Evolutionary conservation across 2,113 vertebrate species (phyloP), one percentile per base, ranked within the genome.

Genomic region (Bos taurus): DNA sequence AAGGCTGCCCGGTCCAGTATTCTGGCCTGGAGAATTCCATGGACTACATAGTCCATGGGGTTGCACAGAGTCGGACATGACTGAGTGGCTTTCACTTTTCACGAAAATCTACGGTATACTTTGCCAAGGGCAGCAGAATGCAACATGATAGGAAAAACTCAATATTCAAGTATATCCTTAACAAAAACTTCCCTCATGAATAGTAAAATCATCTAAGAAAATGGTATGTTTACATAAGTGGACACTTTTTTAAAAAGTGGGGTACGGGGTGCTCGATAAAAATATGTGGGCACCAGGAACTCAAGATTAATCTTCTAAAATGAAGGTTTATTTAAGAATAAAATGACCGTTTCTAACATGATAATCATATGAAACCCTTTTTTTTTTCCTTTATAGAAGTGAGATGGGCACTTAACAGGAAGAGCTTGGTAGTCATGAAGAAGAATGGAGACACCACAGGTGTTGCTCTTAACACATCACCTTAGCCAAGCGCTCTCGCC

Each of bases 51-150:
- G 71, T 43, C 36, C 71, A 7, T 14, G 71, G 36, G 21, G 21
- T 77, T 26, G 36, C 71, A 14, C 14, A 43, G 71, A 43, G 40
- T 43, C 3, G 0, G 71, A 77, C 23, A 77, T 1, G 2, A 77
- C 40, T 43, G 71, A 43, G 5, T 40, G n/a, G 19, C 67, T 74
- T 40, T 74, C 10, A 71, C n/a, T 71, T 71, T 71, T 77, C 12
- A 98, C 98, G 96, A 98, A 98, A 98, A 99, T 95, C 97, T 95
- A 88, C 86, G 96, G 81, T 98, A 98, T 95, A 97, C 95, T 98
- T 98, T 98, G 95, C 97, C 97, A 98, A 98, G 94, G 97, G 98
- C 96, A 98, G 98, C 30, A 98, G 97, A 98, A 98, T 60, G 6
- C 98, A 97, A 97, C 97, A 95, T 48, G 98, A 96, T 26, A 92